These are phyloP conservation scores for Bubo bubo DNA, from an alignment of 2,113 vertebrate species.

Conservation along the genomic window DNA sequence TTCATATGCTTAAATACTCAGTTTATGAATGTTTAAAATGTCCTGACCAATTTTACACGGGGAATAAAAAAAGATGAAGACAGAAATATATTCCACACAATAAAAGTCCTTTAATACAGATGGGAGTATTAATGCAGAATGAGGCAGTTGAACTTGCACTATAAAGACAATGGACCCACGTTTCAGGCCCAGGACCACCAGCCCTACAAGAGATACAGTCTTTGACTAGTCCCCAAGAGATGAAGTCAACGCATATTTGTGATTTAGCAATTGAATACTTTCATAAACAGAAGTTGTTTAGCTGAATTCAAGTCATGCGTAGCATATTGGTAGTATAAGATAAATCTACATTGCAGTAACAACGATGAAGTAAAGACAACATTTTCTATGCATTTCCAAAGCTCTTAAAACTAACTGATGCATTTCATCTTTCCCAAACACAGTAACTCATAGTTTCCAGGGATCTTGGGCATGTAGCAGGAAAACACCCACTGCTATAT, in stretches of 20 bases:
- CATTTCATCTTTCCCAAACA: background rate
- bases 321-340: background rate
- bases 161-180: background rate
- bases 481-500: background rate
- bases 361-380: background rate
- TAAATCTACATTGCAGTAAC: background rate
- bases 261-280: background rate
- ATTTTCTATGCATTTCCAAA: background rate
- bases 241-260: background rate
- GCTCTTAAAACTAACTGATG: background rate
- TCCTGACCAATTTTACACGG: background rate
- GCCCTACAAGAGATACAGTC: background rate
- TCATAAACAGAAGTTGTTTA: background rate
- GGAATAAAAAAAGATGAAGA: background rate
- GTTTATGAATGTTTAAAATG: background rate
- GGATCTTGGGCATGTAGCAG: background rate
- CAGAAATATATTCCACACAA: background rate
- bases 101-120: background rate
- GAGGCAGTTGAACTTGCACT: background rate
- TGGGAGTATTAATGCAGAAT: background rate
- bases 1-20: background rate
- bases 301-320: background rate
- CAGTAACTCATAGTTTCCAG: background rate
- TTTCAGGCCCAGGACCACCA: background rate
- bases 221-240: background rate